Conservation (phyloP, 2,888 invertebrate species). For the Pandemis cinnamomeana region DNA sequence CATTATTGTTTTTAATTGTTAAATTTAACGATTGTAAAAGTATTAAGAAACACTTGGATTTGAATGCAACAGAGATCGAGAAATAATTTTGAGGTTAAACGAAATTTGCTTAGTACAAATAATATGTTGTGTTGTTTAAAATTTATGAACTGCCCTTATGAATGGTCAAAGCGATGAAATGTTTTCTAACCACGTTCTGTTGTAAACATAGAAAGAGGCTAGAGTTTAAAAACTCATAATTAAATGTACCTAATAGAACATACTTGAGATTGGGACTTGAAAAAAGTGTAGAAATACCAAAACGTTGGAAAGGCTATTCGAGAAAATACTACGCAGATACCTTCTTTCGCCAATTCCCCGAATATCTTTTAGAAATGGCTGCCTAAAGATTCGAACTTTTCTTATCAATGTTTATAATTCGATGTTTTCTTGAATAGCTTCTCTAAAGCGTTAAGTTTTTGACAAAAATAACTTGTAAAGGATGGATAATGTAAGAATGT, state of each 20-base stretch:
- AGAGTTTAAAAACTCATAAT: slow-evolving; percentile 8
- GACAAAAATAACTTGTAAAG: slow-evolving; percentile 9
- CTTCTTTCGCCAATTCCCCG: not conserved
- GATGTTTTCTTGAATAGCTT: slow-evolving; percentile 14
- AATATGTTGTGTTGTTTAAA: slow-evolving; percentile 9
- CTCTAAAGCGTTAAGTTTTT: not conserved
- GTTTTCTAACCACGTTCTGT: not conserved
- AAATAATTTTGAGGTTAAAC: not conserved
- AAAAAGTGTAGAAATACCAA: not conserved
- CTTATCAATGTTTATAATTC: not conserved
- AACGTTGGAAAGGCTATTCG: slow-evolving; percentile 1
- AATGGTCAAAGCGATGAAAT: not conserved
- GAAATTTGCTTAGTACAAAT: not conserved
- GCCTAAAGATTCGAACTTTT: too few species aligned
- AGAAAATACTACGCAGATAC: not conserved
- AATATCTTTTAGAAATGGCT: not conserved
- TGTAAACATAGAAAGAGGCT: slow-evolving; percentile 4
- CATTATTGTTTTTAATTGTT: too few species aligned
- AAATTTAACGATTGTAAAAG: not conserved
- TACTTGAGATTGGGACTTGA: not conserved
- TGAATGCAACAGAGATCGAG: not conserved
- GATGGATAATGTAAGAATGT: slow-evolving; percentile 18
- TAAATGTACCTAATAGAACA: slow-evolving; percentile 18
- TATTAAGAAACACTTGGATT: not conserved
- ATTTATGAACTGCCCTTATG: slow-evolving; percentile 4